These are phyloP conservation scores for Phrynocephalus forsythii DNA, from an alignment of 2,797 vertebrate species.

Conservation along the genomic window DNA sequence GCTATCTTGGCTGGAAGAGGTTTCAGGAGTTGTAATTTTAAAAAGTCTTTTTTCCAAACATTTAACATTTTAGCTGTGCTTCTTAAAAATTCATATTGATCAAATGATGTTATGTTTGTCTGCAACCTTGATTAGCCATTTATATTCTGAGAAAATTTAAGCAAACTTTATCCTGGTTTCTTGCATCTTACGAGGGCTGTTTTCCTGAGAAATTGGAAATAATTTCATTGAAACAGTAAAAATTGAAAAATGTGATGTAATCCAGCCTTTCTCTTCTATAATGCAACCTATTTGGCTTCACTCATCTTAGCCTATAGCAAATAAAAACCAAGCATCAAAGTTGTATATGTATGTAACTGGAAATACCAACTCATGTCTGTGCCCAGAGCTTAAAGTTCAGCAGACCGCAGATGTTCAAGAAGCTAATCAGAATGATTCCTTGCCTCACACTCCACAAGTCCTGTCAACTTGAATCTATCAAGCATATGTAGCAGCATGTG, in stretches of 20 bases:
- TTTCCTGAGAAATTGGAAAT: constrained; percentile 7
- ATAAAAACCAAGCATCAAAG: constrained; percentile 4
- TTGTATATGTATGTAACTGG: background rate
- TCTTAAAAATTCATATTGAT: background rate
- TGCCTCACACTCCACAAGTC: too few relatives aligned
- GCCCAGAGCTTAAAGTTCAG: background rate
- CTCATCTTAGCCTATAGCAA: background rate
- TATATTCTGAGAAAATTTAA: constrained; percentile 32
- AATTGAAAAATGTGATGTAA: background rate
- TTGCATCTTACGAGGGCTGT: constrained; percentile 23
- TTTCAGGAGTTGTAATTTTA: too few relatives aligned
- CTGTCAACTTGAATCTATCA: background rate
- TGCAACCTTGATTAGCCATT: constrained; percentile 8
- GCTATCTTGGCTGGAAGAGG: too few relatives aligned
- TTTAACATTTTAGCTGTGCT: too few relatives aligned
- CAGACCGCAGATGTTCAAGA: background rate
- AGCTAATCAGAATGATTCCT: too few relatives aligned
- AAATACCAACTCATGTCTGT: background rate
- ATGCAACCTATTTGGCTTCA: background rate
- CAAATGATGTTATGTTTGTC: constrained; percentile 3
- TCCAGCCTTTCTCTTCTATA: background rate
- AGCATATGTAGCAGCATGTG: too few relatives aligned
- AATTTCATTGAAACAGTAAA: constrained; percentile 5
- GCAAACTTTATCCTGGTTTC: constrained; percentile 12
- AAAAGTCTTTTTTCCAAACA: too few relatives aligned